These are phyloP conservation scores for Heliocidaris tuberculata DNA, from an alignment of 35 echinoderm and acorn worm species.

Conservation along the genomic window DNA sequence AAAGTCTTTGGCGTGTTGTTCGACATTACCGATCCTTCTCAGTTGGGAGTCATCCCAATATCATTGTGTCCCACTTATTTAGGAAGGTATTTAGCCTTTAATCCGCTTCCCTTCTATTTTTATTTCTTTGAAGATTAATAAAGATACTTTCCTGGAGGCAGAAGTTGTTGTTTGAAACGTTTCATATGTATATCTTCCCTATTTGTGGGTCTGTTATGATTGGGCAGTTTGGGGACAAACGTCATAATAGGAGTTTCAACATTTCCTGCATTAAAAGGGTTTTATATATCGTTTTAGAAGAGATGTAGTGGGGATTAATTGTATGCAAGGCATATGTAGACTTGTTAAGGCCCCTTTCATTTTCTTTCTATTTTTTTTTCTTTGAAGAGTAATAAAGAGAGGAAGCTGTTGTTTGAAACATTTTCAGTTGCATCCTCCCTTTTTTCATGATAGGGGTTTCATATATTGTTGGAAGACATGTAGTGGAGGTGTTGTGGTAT, in stretches of 20 bases:
- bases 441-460: too few relatives aligned
- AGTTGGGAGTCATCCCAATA: not conserved
- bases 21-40: not conserved
- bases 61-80: constrained; percentile 2
- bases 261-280: too few relatives aligned
- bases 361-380: too few relatives aligned
- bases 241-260: too few relatives aligned
- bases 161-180: not conserved
- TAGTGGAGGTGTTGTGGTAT: too few relatives aligned
- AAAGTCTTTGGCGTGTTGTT: not conserved
- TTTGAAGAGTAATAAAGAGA: not conserved
- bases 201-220: too few relatives aligned
- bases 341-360: too few relatives aligned
- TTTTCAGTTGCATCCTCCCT: not conserved
- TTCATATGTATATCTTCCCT: not conserved
- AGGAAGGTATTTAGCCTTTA: not conserved
- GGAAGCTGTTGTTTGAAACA: not conserved
- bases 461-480: too few relatives aligned
- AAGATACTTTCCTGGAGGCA: not conserved
- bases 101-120: not conserved
- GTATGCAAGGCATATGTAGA: too few relatives aligned
- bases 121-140: not conserved
- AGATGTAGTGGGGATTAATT: too few relatives aligned
- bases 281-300: too few relatives aligned
- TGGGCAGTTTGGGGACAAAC: too few relatives aligned